These are phyloP conservation scores for Acrocyrtus sp. DNA, from an alignment of 2,888 invertebrate species.

Conservation along the genomic window DNA sequence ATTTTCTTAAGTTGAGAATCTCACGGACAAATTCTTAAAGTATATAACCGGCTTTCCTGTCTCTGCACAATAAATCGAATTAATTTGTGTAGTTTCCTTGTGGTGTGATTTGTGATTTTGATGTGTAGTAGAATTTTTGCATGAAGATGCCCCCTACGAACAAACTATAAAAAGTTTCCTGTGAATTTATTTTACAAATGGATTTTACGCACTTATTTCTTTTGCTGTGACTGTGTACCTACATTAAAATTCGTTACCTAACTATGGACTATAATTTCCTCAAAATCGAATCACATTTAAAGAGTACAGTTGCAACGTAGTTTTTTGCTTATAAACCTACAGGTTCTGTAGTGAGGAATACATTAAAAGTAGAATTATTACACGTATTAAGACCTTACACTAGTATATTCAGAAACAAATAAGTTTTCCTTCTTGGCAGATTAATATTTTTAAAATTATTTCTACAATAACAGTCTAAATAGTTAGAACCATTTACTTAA, in stretches of 20 bases:
- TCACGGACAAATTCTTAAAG: no score
- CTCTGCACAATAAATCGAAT: no score
- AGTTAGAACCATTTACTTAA: neutral
- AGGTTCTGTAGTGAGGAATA: neutral
- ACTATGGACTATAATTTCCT: neutral
- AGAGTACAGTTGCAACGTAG: neutral
- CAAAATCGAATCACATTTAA: slow-evolving; percentile 6
- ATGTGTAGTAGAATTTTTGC: no score
- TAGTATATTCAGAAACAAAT: neutral
- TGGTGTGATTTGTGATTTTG: neutral
- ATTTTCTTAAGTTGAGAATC: no score
- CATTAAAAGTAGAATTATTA: neutral
- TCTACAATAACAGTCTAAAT: neutral
- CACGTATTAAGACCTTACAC: no score
- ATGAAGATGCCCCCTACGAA: neutral
- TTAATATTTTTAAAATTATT: neutral
- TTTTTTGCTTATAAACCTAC: neutral
- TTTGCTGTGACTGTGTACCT: neutral
- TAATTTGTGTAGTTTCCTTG: neutral
- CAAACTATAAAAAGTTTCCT: neutral
- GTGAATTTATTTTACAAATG: neutral
- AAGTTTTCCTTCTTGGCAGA: neutral
- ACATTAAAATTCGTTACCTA: neutral
- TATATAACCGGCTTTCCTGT: no score
- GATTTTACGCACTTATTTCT: neutral